phyloP scores from a whole-genome alignment of 2,113 vertebrate genomes.

The Saiga tatarica region DNA sequence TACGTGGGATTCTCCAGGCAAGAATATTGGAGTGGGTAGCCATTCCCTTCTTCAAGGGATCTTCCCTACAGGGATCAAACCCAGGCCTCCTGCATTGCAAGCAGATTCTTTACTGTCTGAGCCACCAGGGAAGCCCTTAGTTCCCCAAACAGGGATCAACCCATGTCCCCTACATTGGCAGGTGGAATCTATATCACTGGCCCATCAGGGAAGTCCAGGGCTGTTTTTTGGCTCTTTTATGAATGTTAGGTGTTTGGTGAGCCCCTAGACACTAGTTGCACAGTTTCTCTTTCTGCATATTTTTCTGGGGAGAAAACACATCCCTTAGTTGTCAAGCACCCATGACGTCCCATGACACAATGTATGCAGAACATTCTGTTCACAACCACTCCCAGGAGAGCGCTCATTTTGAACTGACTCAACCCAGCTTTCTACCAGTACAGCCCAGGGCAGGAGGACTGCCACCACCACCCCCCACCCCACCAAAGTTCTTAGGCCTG shows the following conservation, averaged over 20 bases:
- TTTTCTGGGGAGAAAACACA: neutral
- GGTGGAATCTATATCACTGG: neutral
- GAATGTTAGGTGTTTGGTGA: neutral
- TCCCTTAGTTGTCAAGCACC: too few relatives aligned
- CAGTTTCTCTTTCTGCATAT: neutral
- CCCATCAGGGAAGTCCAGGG: neutral
- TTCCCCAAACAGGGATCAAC: neutral
- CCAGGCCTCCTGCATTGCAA: neutral
- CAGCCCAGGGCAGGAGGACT: neutral
- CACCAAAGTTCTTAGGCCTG: neutral
- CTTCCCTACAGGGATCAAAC: neutral
- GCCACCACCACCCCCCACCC: neutral
- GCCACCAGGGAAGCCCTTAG: neutral
- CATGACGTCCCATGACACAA: neutral
- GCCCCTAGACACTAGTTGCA: neutral
- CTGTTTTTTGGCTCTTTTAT: neutral
- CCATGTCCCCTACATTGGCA: neutral
- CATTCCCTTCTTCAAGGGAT: neutral
- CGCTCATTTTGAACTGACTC: neutral
- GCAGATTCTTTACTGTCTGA: neutral
- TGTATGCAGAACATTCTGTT: neutral
- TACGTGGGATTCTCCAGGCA: neutral
- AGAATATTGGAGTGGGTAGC: neutral
- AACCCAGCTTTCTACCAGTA: rapidly evolving
- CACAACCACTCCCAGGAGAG: neutral